A percentile compares a stretch with the other conserved stretches of the same genome.
Conservation (phyloP, 2,113 vertebrate genomes). For the Abramis brama region DNA sequence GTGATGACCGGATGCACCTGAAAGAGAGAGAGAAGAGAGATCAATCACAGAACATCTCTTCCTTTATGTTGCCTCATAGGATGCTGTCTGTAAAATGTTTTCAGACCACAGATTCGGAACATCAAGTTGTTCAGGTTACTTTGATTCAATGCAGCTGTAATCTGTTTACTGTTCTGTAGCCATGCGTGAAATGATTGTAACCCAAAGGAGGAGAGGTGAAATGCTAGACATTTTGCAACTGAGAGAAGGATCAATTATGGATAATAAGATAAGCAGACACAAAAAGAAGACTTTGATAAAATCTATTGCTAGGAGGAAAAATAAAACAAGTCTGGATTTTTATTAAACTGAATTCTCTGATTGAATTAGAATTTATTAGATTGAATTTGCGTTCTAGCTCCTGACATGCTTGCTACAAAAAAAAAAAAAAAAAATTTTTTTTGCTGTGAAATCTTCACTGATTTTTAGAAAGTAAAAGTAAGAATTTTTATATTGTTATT, state of each 20-base stretch:
- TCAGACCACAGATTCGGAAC: background rate
- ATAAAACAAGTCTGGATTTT: background rate
- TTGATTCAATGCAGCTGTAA: conserved; percentile 4
- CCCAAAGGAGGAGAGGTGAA: background rate
- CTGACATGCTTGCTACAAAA: background rate
- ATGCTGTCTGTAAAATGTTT: conserved; percentile 3
- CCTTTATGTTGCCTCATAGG: background rate
- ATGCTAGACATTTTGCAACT: background rate
- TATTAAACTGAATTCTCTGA: background rate
- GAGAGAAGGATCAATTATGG: conserved; percentile 28
- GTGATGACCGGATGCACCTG: conserved; percentile 86
- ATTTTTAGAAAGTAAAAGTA: too few species aligned
- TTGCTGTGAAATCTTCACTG: too few species aligned
- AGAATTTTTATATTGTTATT: too few species aligned
- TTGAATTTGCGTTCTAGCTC: background rate
- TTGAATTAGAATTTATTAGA: background rate
- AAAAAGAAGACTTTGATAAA: conserved; percentile 28
- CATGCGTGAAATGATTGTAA: background rate
- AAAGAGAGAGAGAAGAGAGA: conserved; percentile 31
- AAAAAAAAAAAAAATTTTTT: too few species aligned
- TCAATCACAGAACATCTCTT: background rate
- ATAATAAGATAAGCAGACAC: conserved; percentile 41
- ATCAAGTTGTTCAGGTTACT: background rate
- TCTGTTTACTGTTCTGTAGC: background rate
- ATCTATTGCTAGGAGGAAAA: background rate